Evolutionary conservation across 2,113 vertebrate genomes (phyloP), one percentile per base, ranked within the genome.

Genomic region (Silurus meridionalis): DNA sequence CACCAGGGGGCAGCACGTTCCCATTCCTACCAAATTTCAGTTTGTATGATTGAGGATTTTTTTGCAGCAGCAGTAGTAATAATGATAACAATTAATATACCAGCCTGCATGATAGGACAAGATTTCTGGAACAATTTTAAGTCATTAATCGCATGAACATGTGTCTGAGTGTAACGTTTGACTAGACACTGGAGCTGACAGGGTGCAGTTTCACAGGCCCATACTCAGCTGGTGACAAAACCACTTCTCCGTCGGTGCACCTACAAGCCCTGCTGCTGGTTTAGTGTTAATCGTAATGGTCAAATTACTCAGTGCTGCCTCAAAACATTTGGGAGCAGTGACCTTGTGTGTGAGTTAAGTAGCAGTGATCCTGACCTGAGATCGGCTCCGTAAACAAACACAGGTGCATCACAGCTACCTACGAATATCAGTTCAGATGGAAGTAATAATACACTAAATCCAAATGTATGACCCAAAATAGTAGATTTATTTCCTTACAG

Each of bases 1-100:
- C 94, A 92, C 90, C 90, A 91, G 95, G 90, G 93, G 94, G 93
- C 92, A 92, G 89, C 90, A 92, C n/a, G 50, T 58, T 82, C 53
- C 67, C 50, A 84, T 55, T 14, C 10, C 46, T n/a, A 1, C 2
- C 15, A 28, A 15, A 37, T 28, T 50, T 61, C 25, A 19, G 48
- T 11, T 11, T 75, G 48, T 55, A 28, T 3, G 74, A 77, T 46
- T 25, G n/a, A 66, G n/a, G 63, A 21, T 0, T 19, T 17, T 17
- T 71, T 46, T 48, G 25, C 66, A 48, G 69, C 37, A 46, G 7
- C 7, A 72, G 28, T 5, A 75, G 11, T 52, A 5, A 75, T 25
- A 57, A 78, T 15, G 57, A 78, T 55, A 55, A 77, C 19, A 4
- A 48, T 72, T 5, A 55, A 6, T 55, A 14, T 25, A 5, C 52